A percentile compares a stretch with the other conserved stretches of the same genome.
These are phyloP conservation scores for Tetropium fuscum DNA, from an alignment of 2,888 invertebrate species.

Conservation along the genomic window DNA sequence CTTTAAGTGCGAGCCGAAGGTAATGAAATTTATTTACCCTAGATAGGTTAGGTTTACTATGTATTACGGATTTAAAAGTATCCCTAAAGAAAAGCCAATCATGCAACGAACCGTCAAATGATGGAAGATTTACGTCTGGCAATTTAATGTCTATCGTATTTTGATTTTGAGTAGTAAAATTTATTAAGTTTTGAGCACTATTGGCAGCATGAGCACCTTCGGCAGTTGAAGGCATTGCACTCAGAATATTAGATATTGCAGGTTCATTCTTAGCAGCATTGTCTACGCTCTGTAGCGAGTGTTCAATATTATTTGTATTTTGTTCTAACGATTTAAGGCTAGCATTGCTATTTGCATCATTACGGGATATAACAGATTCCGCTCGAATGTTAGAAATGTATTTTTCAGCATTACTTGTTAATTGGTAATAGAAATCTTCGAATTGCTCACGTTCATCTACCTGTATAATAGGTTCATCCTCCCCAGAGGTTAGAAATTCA, in stretches of 20 bases:
- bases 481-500: too few species aligned
- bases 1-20: conserved; percentile 17
- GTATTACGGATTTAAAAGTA: conserved; percentile 4
- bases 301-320: not conserved
- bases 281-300: not conserved
- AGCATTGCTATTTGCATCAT: not conserved
- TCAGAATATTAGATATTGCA: not conserved
- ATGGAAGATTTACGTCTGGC: conserved; percentile 16
- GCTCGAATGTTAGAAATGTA: too few species aligned
- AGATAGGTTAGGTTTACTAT: conserved; percentile 11
- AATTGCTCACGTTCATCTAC: too few species aligned
- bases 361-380: too few species aligned
- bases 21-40: conserved; percentile 26
- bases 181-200: not conserved
- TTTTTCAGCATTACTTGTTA: too few species aligned
- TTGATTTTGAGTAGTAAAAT: not conserved
- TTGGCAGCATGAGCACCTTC: not conserved
- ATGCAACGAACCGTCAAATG: conserved; percentile 8
- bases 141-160: conserved; percentile 4
- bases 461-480: too few species aligned
- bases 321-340: not conserved
- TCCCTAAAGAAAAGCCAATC: conserved; percentile 7
- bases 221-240: not conserved
- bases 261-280: not conserved
- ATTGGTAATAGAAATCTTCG: too few species aligned